phyloP scores from a whole-genome alignment of 2,113 vertebrate species.

The Limanda limanda region DNA sequence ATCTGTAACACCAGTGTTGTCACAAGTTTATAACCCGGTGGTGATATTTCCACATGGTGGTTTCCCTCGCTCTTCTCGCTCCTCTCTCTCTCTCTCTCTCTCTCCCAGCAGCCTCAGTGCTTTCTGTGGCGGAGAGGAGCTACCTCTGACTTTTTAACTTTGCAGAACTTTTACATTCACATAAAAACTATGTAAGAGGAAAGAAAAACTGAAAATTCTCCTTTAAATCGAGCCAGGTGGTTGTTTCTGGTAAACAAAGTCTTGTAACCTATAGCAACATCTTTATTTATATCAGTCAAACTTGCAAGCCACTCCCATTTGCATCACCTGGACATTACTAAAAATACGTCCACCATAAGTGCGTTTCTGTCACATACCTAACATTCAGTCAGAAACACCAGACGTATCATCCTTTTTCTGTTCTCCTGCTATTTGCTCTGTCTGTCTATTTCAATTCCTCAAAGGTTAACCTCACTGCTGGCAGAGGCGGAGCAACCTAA shows the following conservation, averaged over 20 bases:
- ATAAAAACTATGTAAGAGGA: too few relatives aligned
- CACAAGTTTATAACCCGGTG: too few relatives aligned
- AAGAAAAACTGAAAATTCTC: too few relatives aligned
- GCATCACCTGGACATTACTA: neutral
- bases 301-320: too few relatives aligned
- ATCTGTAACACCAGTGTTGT: too few relatives aligned
- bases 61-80: too few relatives aligned
- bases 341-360: neutral
- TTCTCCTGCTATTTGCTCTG: constrained; percentile 39
- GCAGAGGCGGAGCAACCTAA: constrained; percentile 34
- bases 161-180: too few relatives aligned
- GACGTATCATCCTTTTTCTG: constrained; percentile 1
- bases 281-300: neutral
- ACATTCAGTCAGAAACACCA: neutral
- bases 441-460: constrained; percentile 43
- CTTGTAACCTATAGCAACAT: neutral
- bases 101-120: too few relatives aligned
- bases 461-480: constrained; percentile 49
- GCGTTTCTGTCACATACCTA: constrained; percentile 16
- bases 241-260: neutral
- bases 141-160: too few relatives aligned
- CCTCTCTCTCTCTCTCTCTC: too few relatives aligned
- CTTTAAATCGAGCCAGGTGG: neutral
- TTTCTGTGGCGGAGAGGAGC: too few relatives aligned
- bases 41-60: too few relatives aligned